A percentile compares a stretch with the other conserved stretches of the same genome.
Evolutionary conservation across 2,888 invertebrate species (phyloP).

Genomic region (Danaus chrysippus): DNA sequence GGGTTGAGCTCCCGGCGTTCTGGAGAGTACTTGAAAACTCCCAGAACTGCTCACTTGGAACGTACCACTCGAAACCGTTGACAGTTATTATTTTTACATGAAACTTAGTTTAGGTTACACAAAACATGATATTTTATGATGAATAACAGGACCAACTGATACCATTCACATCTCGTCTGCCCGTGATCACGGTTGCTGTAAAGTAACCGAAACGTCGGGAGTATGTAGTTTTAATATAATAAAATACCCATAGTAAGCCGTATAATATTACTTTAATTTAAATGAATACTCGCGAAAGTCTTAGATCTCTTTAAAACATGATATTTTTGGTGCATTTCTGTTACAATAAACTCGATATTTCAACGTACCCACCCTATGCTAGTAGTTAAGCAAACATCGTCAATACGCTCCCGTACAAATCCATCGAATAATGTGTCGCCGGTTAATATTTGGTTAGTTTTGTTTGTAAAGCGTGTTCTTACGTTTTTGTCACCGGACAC

Average conservation of each 20-base stretch:
- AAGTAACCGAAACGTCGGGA: too few species aligned
- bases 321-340: constrained; percentile 34
- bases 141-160: too few species aligned
- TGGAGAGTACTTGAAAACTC: constrained; percentile 56
- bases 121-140: neutral
- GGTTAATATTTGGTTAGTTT: constrained; percentile 69
- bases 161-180: too few species aligned
- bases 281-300: too few species aligned
- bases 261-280: too few species aligned
- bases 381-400: constrained; percentile 62
- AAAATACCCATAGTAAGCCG: too few species aligned
- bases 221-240: too few species aligned
- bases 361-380: constrained; percentile 49
- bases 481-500: constrained; percentile 74
- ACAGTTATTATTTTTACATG: constrained; percentile 41
- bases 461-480: constrained; percentile 75
- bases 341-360: constrained; percentile 16
- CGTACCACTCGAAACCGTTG: constrained; percentile 54
- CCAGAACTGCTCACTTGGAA: constrained; percentile 65
- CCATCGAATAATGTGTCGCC: constrained; percentile 63
- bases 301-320: too few species aligned
- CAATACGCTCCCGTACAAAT: constrained; percentile 66
- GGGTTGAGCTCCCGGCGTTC: constrained; percentile 54
- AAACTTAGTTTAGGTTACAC: constrained; percentile 5
- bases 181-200: too few species aligned